Base-by-base conservation (phyloP, 2,888 invertebrate species). In the Torymus texanus region DNA sequence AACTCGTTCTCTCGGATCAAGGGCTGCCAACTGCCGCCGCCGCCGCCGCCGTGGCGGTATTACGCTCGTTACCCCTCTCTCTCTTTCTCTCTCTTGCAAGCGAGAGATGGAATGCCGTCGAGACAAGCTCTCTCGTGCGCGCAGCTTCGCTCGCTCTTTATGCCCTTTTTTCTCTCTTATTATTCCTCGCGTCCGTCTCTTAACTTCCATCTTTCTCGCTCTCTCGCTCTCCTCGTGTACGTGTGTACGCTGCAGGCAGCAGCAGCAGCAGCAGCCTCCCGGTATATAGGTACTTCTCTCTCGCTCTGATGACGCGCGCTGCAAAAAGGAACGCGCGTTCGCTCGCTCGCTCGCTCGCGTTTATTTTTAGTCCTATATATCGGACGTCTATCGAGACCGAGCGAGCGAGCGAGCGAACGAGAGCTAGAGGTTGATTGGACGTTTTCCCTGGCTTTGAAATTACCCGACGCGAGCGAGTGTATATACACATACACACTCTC, bases 91-190 rank as follows among this genome's bases (percentile, higher is more conserved):
- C 56, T 67, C 67, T 56, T 50, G 61, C 76, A 51, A 65, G 79
- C 81, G 75, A 79, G 79, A 82, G 79, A 82, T 82, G 81, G 81
- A 82, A 82, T 82, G 81, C 81, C 80, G 81, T 82, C 81, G 81
- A 80, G 81, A 78, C 81, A 79, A 65, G 68, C 79, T 82, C 78
- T 79, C 72, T 67, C 81, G 71, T 62, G 50, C 53, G 18, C 74
- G 29, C 59, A 76, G 68, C 79, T 74, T 78, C 78, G 74, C 73
- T 78, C 77, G 41, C 72, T 66, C 78, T 73, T 62, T 61, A 21
- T 65, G 51, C 41, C 76, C 63, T 71, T 75, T 61, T 81, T 79
- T 68, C 74, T 78, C 75, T 82, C 72, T 75, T 80, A 75, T 74
- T 78, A 78, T 74, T 78, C 73, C 67, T 74, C 80, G 63, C 78